phyloP scores from a whole-genome alignment of 2,888 invertebrate genomes.

The Drosophila acutilabella region DNA sequence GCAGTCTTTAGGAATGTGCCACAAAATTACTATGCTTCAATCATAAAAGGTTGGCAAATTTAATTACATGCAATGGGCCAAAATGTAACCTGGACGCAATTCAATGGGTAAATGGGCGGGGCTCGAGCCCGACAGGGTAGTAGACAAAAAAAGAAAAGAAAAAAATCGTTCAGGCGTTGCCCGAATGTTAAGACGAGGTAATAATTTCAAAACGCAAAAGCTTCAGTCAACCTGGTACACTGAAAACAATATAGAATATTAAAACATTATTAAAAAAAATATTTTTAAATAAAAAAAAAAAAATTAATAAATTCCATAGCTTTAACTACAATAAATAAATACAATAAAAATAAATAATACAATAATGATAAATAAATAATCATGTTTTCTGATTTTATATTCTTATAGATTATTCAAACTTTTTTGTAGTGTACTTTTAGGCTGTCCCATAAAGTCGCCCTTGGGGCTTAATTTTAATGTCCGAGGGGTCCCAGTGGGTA shows the following conservation, averaged over 20 bases:
- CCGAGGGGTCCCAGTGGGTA: constrained; percentile 19
- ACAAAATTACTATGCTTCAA: constrained; percentile 73
- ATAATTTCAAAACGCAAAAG: constrained; percentile 48
- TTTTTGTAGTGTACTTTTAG: neutral
- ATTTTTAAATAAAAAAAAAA: too few relatives aligned
- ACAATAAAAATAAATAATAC: too few relatives aligned
- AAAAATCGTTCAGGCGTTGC: constrained; percentile 58
- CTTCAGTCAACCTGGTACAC: constrained; percentile 10
- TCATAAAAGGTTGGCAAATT: constrained; percentile 78
- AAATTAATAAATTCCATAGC: too few relatives aligned
- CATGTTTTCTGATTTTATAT: too few relatives aligned
- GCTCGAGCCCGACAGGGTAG: constrained; percentile 28
- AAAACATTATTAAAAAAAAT: too few relatives aligned
- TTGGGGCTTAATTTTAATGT: constrained; percentile 38
- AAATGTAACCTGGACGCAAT: constrained; percentile 9
- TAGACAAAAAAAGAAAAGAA: constrained; percentile 20
- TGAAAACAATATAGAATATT: neutral
- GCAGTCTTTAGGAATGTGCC: constrained; percentile 1
- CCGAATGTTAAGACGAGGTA: constrained; percentile 46
- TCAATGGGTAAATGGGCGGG: constrained; percentile 39
- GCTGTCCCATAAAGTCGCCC: constrained; percentile 23
- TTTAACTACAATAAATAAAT: too few relatives aligned
- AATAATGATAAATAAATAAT: too few relatives aligned
- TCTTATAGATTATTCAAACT: too few relatives aligned
- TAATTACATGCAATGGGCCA: constrained; percentile 63